Conservation (phyloP, 2,113 vertebrate genomes). For the Columba janthina region DNA sequence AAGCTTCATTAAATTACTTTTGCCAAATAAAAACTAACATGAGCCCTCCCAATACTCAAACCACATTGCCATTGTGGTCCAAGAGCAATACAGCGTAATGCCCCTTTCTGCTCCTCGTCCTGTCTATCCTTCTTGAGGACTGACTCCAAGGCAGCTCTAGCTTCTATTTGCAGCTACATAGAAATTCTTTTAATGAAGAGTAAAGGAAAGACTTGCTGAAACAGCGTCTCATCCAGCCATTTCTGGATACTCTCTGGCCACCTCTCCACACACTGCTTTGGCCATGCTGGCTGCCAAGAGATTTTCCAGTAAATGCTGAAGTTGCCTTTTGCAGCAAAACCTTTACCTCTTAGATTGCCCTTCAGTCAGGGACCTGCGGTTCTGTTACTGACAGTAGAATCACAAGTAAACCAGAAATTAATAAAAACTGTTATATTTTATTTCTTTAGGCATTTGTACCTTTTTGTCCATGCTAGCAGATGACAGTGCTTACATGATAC, state of each 20-base stretch:
- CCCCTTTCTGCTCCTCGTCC: background rate
- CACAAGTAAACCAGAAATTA: background rate
- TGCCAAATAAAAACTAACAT: constrained; percentile 24
- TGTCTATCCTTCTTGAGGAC: constrained; percentile 6
- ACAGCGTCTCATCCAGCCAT: constrained; percentile 20
- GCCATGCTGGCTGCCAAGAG: background rate
- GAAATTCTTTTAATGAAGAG: constrained; percentile 49
- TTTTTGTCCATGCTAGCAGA: background rate
- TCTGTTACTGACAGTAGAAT: background rate
- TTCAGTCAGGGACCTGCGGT: background rate
- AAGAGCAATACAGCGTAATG: constrained; percentile 4
- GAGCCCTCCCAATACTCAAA: constrained; percentile 32
- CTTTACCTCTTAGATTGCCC: background rate
- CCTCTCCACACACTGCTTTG: background rate
- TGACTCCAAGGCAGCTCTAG: background rate
- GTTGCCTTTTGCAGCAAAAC: background rate
- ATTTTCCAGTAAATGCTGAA: constrained; percentile 50
- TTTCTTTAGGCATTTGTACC: background rate
- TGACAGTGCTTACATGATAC: background rate
- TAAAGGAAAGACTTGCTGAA: constrained; percentile 61
- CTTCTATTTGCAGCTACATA: constrained; percentile 29
- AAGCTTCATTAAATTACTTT: background rate
- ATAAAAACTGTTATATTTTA: background rate
- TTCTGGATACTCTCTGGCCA: constrained; percentile 46
- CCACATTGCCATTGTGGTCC: constrained; percentile 29